Evolutionary conservation across 2,113 vertebrate genomes (phyloP).

Genomic region (Xenopus laevis): DNA sequence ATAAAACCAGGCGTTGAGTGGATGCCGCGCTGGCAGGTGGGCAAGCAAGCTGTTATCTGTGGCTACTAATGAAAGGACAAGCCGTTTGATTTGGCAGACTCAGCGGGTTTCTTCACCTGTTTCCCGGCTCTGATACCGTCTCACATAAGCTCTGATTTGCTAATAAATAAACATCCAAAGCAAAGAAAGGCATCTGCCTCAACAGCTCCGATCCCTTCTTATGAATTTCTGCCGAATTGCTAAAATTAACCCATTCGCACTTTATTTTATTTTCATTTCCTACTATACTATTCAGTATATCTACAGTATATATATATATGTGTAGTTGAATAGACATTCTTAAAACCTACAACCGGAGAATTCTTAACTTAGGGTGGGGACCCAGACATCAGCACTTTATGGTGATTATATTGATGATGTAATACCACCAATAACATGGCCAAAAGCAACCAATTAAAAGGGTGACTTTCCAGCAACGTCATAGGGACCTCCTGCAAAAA

Average conservation of each 20-base stretch:
- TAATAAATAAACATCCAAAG: conserved; percentile 72
- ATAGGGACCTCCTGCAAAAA: too few relatives aligned
- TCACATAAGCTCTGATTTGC: conserved; percentile 71
- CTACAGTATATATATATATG: too few relatives aligned
- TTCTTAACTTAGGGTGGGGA: too few relatives aligned
- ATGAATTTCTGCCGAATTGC: conserved; percentile 7
- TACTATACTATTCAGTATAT: too few relatives aligned
- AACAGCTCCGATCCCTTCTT: conserved; percentile 54
- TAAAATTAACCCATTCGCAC: conserved; percentile 7
- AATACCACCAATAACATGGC: too few relatives aligned
- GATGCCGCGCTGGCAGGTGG: conserved; percentile 49
- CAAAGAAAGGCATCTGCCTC: conserved; percentile 72
- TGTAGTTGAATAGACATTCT: too few relatives aligned
- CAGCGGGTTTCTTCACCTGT: conserved; percentile 72
- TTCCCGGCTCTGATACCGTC: conserved; percentile 66
- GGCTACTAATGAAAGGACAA: conserved; percentile 64
- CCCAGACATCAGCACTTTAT: too few relatives aligned
- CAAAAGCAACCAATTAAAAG: too few relatives aligned
- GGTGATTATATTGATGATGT: too few relatives aligned
- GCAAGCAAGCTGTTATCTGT: conserved; percentile 67
- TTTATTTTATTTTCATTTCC: too few relatives aligned
- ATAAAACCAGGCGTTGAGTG: conserved; percentile 68
- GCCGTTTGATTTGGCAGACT: conserved; percentile 71
- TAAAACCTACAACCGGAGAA: too few relatives aligned
- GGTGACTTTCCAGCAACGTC: too few relatives aligned